Evolutionary conservation across 2,113 vertebrate species (phyloP).

Genomic region (Machaerirhynchus nigripectus): DNA sequence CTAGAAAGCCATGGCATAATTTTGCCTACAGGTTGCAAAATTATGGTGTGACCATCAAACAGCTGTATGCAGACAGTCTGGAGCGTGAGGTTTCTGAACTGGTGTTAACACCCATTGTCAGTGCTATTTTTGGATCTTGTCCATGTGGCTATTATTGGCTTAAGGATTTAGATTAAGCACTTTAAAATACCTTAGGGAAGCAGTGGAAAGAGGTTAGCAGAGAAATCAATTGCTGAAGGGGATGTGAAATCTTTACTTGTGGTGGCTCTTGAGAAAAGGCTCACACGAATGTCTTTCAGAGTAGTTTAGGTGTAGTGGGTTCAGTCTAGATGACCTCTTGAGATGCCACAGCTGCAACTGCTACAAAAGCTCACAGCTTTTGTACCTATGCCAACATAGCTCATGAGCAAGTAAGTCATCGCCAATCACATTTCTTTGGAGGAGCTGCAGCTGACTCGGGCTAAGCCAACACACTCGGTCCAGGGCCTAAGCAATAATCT

Average conservation of each 20-base stretch:
- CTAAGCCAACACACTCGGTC: neutral
- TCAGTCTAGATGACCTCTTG: neutral
- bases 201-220: neutral
- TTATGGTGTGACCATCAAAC: neutral
- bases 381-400: neutral
- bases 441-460: neutral
- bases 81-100: neutral
- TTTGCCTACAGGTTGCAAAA: neutral
- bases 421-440: neutral
- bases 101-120: neutral
- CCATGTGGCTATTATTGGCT: constrained; percentile 14
- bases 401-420: neutral
- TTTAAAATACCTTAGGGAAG: constrained; percentile 13
- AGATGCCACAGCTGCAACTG: neutral
- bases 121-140: neutral
- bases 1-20: neutral
- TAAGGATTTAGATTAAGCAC: constrained; percentile 13
- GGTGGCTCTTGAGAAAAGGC: neutral
- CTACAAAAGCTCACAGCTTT: neutral
- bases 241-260: neutral
- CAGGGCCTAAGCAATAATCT: neutral
- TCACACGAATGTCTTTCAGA: neutral
- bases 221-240: neutral
- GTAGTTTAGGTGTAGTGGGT: neutral
- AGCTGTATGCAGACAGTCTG: neutral